These are phyloP conservation scores for Smutsia gigantea DNA, from an alignment of 2,797 vertebrate species.

Conservation along the genomic window DNA sequence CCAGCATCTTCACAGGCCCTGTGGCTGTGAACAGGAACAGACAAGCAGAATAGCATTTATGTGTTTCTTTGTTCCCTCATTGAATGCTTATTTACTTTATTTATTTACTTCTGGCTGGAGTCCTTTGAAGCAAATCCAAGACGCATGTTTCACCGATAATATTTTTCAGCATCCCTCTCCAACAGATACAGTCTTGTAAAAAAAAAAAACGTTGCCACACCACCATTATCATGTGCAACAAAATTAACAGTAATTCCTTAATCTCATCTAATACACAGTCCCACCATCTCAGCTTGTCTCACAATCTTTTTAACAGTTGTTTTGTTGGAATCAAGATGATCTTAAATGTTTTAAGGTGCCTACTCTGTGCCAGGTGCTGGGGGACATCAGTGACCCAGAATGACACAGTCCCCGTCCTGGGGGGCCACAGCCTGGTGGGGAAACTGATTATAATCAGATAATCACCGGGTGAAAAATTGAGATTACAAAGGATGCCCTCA, in stretches of 20 bases:
- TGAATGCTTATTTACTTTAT: slow-evolving; percentile 30
- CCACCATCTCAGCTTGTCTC: background rate
- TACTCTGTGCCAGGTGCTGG: background rate
- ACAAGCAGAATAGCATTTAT: slow-evolving; percentile 56
- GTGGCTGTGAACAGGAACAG: slow-evolving; percentile 65
- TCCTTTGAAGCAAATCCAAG: slow-evolving; percentile 52
- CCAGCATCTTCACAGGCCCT: slow-evolving; percentile 83
- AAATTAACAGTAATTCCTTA: background rate
- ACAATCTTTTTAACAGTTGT: background rate
- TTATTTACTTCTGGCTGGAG: slow-evolving; percentile 52
- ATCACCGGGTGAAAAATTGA: background rate
- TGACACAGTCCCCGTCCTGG: background rate
- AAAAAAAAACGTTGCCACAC: background rate
- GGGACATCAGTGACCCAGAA: background rate
- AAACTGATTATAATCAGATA: background rate
- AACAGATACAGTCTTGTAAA: background rate
- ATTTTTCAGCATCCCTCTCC: background rate
- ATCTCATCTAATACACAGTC: background rate
- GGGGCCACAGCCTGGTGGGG: background rate
- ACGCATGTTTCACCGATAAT: slow-evolving; percentile 36
- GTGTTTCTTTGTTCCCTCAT: slow-evolving; percentile 44
- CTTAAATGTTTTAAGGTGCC: background rate
- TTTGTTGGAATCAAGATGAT: background rate
- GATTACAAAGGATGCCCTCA: background rate
- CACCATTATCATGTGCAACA: background rate